A percentile compares a stretch with the other conserved stretches of the same genome.
These are phyloP conservation scores for Rattus rattus DNA, from an alignment of 2,113 vertebrate genomes.

Conservation along the genomic window DNA sequence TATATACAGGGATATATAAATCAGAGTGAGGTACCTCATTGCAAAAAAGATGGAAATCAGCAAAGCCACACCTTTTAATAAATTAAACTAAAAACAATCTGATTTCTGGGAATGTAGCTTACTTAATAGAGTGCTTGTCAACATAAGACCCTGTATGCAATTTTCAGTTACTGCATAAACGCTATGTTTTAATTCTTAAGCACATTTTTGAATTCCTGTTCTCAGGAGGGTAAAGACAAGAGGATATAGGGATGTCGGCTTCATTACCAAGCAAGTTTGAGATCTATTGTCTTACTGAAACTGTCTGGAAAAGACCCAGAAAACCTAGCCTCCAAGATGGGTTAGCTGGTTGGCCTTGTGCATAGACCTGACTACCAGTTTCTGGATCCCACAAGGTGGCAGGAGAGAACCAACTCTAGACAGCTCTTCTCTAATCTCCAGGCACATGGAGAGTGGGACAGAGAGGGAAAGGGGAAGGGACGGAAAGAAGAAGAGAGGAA, in stretches of 20 bases:
- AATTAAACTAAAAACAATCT: background rate
- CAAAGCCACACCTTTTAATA: background rate
- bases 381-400: conserved; percentile 14
- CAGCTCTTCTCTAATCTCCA: background rate
- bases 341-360: background rate
- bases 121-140: background rate
- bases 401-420: background rate
- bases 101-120: background rate
- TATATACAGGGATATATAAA: background rate
- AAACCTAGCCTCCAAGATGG: background rate
- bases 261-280: background rate
- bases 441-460: no score
- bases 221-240: background rate
- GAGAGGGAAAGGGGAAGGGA: background rate
- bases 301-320: background rate
- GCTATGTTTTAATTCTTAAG: no score
- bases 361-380: background rate
- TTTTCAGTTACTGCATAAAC: background rate
- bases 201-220: background rate
- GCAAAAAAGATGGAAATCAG: background rate
- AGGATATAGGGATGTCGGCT: background rate
- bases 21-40: background rate
- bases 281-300: background rate
- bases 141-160: background rate
- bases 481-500: background rate